phyloP scores from a whole-genome alignment of 2,797 vertebrate species.

The Huso huso region DNA sequence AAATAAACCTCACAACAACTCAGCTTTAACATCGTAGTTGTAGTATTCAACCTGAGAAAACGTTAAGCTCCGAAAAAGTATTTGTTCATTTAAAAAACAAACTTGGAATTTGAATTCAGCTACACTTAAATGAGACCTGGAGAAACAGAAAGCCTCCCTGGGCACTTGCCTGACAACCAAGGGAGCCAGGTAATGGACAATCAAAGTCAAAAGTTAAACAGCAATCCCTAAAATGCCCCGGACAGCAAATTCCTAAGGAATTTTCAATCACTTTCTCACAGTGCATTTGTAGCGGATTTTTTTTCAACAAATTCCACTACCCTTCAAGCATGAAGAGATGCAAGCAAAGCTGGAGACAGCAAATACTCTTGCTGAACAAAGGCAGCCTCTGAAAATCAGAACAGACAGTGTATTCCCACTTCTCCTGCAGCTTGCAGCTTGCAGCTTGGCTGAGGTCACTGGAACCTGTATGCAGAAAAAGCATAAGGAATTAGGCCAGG shows the following conservation, averaged over 20 bases:
- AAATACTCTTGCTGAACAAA: not conserved
- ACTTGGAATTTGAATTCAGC: not conserved
- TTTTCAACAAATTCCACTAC: not conserved
- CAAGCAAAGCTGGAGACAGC: not conserved
- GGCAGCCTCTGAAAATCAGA: not conserved
- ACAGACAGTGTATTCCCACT: not conserved
- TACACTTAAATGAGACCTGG: not conserved
- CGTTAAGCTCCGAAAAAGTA: no score
- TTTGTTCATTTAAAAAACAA: no score
- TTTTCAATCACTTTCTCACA: conserved; percentile 1
- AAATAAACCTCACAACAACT: no score
- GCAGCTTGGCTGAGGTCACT: not conserved
- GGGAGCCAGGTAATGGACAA: not conserved
- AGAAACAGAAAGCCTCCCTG: not conserved
- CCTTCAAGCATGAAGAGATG: conserved; percentile 8
- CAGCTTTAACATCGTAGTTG: no score
- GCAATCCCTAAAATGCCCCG: not conserved
- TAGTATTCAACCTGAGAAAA: no score
- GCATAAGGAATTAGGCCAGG: not conserved
- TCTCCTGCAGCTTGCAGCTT: no score
- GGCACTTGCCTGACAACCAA: conserved; percentile 3
- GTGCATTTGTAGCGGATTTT: not conserved
- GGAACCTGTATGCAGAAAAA: not conserved
- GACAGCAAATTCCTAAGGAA: not conserved
- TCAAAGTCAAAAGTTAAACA: conserved; percentile 3